Evolutionary conservation across 2,888 invertebrate species (phyloP).

Genomic region (Aquatica leii): DNA sequence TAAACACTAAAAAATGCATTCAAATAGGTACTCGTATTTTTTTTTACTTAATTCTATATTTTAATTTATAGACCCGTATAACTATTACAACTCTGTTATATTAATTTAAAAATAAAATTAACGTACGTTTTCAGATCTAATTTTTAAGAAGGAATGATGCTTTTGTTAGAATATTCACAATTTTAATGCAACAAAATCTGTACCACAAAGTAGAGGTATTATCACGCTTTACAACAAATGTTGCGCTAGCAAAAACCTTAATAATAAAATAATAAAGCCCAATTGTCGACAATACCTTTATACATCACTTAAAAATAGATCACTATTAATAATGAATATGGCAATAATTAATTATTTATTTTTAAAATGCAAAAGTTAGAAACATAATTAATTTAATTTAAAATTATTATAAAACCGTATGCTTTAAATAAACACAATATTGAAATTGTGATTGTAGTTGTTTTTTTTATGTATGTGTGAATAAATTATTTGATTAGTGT

Average conservation of each 20-base stretch:
- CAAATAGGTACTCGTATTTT: too few relatives aligned
- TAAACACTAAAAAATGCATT: too few relatives aligned
- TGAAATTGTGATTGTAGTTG: background rate
- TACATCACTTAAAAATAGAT: slow-evolving; percentile 12
- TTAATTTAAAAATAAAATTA: too few relatives aligned
- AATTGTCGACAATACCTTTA: slow-evolving; percentile 13
- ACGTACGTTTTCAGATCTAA: too few relatives aligned
- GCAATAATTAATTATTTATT: background rate
- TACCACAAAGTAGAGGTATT: slow-evolving; percentile 15
- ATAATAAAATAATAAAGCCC: slow-evolving; percentile 23
- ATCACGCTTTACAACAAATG: slow-evolving; percentile 11
- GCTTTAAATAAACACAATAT: too few relatives aligned
- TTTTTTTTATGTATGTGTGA: too few relatives aligned
- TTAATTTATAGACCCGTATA: too few relatives aligned
- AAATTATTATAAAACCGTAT: too few relatives aligned
- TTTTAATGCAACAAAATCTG: slow-evolving; percentile 14
- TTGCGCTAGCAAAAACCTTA: slow-evolving; percentile 19
- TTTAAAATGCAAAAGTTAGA: background rate
- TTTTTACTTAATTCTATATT: too few relatives aligned
- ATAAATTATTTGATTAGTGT: background rate
- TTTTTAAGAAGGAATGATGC: too few relatives aligned
- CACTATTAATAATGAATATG: slow-evolving; percentile 14
- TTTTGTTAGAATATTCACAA: too few relatives aligned
- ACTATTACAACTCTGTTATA: too few relatives aligned
- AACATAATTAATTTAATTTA: background rate